Evolutionary conservation across 2,113 vertebrate genomes (phyloP).

Genomic region (Sclerurus mexicanus): DNA sequence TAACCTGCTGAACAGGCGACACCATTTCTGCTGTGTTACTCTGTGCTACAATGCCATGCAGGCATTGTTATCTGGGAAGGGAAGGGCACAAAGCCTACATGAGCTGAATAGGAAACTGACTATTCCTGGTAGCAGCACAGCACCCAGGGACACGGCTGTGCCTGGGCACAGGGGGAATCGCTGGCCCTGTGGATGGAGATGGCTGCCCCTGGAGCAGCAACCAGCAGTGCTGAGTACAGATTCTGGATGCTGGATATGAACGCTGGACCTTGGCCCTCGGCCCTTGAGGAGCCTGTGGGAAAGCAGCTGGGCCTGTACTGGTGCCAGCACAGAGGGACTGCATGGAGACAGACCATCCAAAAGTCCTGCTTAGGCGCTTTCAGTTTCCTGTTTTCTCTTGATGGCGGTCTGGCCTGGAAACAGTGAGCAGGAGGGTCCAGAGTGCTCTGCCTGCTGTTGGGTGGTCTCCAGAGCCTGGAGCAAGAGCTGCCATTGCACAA

Average conservation of each 20-base stretch:
- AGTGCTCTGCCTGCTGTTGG: accelerated
- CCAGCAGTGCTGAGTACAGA: not conserved
- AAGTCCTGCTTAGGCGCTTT: not conserved
- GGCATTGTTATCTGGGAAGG: accelerated
- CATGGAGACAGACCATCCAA: not conserved
- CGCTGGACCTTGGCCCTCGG: accelerated
- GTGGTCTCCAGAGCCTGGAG: not conserved
- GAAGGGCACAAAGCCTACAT: not conserved
- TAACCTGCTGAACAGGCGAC: not conserved
- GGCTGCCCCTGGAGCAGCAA: not conserved
- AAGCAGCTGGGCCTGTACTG: not conserved
- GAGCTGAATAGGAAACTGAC: not conserved
- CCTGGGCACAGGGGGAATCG: accelerated
- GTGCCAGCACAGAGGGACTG: not conserved
- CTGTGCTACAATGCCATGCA: not conserved
- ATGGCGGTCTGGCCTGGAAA: accelerated
- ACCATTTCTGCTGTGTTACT: accelerated
- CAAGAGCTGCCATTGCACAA: not conserved
- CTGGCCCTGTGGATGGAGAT: not conserved
- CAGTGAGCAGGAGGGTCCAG: accelerated
- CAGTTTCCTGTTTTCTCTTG: not conserved
- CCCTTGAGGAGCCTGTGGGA: accelerated
- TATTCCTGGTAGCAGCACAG: not conserved
- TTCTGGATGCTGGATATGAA: not conserved
- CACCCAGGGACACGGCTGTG: not conserved